phyloP scores from a whole-genome alignment of 2,797 vertebrate genomes.

The Enteromius mattozi region DNA sequence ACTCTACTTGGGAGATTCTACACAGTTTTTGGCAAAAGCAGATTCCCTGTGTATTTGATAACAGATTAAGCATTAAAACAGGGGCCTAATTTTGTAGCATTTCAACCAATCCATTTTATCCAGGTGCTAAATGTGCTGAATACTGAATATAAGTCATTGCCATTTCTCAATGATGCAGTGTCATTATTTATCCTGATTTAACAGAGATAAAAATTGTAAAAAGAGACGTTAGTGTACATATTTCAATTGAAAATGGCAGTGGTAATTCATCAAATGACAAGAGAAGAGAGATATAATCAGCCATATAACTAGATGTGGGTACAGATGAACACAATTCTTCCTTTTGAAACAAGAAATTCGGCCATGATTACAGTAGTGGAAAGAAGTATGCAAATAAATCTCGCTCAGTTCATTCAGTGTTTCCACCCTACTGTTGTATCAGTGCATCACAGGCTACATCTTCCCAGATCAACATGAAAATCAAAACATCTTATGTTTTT shows the following conservation, averaged over 20 bases:
- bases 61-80: neutral
- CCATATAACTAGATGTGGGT: neutral
- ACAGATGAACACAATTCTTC: neutral
- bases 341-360: neutral
- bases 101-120: neutral
- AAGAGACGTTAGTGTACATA: conserved; percentile 9
- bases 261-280: conserved; percentile 1
- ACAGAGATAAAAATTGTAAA: neutral
- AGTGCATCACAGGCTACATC: conserved; percentile 15
- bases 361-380: neutral
- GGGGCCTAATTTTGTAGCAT: neutral
- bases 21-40: conserved; percentile 19
- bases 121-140: neutral
- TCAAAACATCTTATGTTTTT: neutral
- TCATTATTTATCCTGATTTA: neutral
- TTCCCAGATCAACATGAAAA: neutral
- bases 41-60: neutral
- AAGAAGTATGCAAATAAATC: neutral
- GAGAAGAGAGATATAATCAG: neutral
- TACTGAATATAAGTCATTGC: neutral
- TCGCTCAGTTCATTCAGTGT: neutral
- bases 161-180: neutral
- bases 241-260: neutral
- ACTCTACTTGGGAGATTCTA: neutral
- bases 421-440: conserved; percentile 6